These are phyloP conservation scores for Matsumurasca onukii DNA, from an alignment of 1,140 invertebrate species.

Conservation along the genomic window DNA sequence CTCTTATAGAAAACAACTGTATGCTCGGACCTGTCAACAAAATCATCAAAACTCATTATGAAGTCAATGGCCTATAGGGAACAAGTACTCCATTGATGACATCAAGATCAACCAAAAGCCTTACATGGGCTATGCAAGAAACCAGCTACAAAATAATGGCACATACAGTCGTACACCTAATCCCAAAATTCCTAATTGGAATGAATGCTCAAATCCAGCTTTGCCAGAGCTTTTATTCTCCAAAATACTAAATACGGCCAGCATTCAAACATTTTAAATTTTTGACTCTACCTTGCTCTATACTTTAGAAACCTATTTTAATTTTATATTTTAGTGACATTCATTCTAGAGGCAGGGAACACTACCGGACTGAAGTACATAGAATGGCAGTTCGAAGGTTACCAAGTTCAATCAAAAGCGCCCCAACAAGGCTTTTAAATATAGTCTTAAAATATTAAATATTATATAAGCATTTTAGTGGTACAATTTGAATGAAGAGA, in stretches of 20 bases:
- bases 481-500: no score
- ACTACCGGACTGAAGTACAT: background rate
- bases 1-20: no score
- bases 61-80: no score
- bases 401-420: background rate
- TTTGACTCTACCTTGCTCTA: background rate
- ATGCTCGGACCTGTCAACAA: no score
- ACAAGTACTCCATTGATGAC: no score
- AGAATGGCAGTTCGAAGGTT: background rate
- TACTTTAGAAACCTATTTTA: background rate
- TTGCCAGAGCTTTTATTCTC: background rate
- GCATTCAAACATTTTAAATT: background rate
- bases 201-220: background rate
- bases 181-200: no score
- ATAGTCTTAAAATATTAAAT: background rate
- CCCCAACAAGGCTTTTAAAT: background rate
- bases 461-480: no score
- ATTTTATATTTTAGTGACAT: background rate
- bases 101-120: no score
- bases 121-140: no score
- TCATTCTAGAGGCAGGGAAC: background rate
- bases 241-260: background rate
- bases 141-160: no score
- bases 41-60: no score
- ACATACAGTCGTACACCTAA: no score